Conservation (phyloP, 2,797 vertebrate species). For the Columba guinea region DNA sequence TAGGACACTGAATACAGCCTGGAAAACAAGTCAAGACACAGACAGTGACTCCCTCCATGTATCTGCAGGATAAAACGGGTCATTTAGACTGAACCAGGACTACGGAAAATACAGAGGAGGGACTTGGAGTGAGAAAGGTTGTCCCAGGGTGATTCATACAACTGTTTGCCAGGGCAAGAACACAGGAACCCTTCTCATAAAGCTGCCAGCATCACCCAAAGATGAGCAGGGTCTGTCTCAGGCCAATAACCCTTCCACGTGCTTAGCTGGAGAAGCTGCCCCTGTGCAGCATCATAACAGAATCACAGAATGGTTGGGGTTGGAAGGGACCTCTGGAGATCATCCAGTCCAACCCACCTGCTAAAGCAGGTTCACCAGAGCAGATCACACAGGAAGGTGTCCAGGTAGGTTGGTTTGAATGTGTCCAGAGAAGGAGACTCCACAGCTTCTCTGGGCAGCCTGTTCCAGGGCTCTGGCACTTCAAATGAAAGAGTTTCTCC, state of each 20-base stretch:
- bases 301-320: too few species aligned
- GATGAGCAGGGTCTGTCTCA: neutral
- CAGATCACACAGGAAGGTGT: too few species aligned
- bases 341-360: too few species aligned
- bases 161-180: neutral
- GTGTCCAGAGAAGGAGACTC: too few species aligned
- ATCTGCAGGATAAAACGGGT: neutral
- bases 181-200: neutral
- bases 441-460: too few species aligned
- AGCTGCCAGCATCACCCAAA: neutral
- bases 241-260: neutral
- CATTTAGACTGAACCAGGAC: accelerated
- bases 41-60: neutral
- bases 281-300: neutral
- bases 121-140: neutral
- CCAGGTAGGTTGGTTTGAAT: too few species aligned
- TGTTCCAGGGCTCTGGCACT: too few species aligned
- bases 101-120: neutral
- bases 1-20: neutral
- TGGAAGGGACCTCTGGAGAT: too few species aligned
- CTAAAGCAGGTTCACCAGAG: too few species aligned
- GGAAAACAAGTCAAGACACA: neutral
- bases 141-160: neutral
- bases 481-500: too few species aligned
- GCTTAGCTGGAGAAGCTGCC: neutral